phyloP scores from a whole-genome alignment of 2,888 invertebrate species.

The Phyllotreta cruciferae region DNA sequence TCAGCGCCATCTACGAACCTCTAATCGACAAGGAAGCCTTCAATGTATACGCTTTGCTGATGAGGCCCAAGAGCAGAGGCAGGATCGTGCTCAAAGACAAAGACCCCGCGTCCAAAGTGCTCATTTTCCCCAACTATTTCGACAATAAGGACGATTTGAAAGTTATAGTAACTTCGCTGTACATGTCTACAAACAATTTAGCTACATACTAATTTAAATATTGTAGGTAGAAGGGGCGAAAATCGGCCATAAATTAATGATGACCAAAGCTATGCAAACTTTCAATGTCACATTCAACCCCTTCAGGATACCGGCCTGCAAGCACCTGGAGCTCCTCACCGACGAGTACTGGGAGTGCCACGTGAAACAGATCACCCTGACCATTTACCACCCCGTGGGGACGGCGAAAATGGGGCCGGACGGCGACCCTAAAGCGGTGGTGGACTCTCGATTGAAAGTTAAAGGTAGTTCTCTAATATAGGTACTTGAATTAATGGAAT shows the following conservation, averaged over 20 bases:
- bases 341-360: constrained; percentile 81
- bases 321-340: constrained; percentile 67
- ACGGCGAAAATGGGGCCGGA: constrained; percentile 82
- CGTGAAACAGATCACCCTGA: constrained; percentile 76
- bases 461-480: constrained; percentile 60
- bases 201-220: not conserved
- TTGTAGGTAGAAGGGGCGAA: constrained; percentile 76
- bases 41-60: constrained; percentile 58
- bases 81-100: constrained; percentile 70
- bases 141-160: constrained; percentile 74
- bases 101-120: constrained; percentile 76
- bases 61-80: constrained; percentile 78
- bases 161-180: constrained; percentile 66
- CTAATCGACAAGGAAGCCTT: constrained; percentile 64
- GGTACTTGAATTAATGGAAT: not conserved
- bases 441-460: constrained; percentile 71
- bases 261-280: constrained; percentile 66
- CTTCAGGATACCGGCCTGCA: constrained; percentile 72
- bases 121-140: constrained; percentile 90
- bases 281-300: constrained; percentile 71
- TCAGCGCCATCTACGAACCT: constrained; percentile 73
- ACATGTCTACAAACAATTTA: not conserved
- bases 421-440: constrained; percentile 69
- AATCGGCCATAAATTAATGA: constrained; percentile 67
- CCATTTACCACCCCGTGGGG: constrained; percentile 83